Conservation (phyloP, 2,888 invertebrate species). For the Netelia fuscicornis region DNA sequence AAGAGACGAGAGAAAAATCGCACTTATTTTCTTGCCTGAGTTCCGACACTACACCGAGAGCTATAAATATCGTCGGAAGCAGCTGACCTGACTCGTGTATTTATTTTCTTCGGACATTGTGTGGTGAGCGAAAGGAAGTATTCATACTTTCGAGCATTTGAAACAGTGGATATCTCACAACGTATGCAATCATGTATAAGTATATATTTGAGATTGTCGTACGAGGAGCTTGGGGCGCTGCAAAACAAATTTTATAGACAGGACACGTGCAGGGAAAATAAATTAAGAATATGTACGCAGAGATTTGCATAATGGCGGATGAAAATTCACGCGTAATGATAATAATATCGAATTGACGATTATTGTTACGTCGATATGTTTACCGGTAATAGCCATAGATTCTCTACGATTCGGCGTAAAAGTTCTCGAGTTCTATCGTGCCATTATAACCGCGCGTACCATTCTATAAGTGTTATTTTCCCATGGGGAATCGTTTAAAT, state of each 20-base stretch:
- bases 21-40: constrained; percentile 59
- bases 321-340: constrained; percentile 51
- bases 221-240: neutral
- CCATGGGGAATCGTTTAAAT: constrained; percentile 62
- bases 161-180: constrained; percentile 18
- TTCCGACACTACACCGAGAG: constrained; percentile 62
- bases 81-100: constrained; percentile 50
- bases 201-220: constrained; percentile 3
- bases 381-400: constrained; percentile 19
- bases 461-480: constrained; percentile 63
- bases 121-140: constrained; percentile 30
- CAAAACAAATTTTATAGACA: constrained; percentile 19
- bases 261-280: constrained; percentile 34
- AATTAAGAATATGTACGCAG: constrained; percentile 33
- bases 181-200: neutral
- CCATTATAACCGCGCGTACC: constrained; percentile 14
- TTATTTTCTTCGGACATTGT: constrained; percentile 49
- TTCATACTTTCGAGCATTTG: constrained; percentile 49
- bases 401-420: constrained; percentile 33
- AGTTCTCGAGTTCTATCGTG: constrained; percentile 19
- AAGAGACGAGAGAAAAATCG: constrained; percentile 59
- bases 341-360: constrained; percentile 56
- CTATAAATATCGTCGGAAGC: constrained; percentile 64
- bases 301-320: constrained; percentile 29
- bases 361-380: constrained; percentile 55